A percentile compares a stretch with the other conserved stretches of the same genome.
Evolutionary conservation across 1,140 invertebrate genomes (phyloP).

Genomic region (roundworm (Caenorhabditis elegans)): WBcel235 BX284606.5:2948501-2949000

Average conservation of each 20-base stretch:
- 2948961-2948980: too few species aligned
- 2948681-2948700: neutral
- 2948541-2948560: too few species aligned
- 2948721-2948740: conserved; percentile 14
- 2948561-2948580: neutral
- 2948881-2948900: neutral
- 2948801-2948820: neutral
- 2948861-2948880: neutral
- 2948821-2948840: neutral
- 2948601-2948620: neutral
- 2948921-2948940: conserved; percentile 16
- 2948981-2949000: too few species aligned
- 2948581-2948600: neutral
- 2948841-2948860: neutral
- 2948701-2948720: neutral
- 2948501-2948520: neutral
- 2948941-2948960: neutral
- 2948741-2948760: conserved; percentile 17
- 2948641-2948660: neutral
- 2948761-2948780: conserved; percentile 10
- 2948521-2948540: neutral
- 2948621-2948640: neutral
- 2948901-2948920: conserved; percentile 20
- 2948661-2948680: neutral
- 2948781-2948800: neutral